Conservation (phyloP, 92 coral and sea anemone species). For the Virgularia gustaviana region DNA sequence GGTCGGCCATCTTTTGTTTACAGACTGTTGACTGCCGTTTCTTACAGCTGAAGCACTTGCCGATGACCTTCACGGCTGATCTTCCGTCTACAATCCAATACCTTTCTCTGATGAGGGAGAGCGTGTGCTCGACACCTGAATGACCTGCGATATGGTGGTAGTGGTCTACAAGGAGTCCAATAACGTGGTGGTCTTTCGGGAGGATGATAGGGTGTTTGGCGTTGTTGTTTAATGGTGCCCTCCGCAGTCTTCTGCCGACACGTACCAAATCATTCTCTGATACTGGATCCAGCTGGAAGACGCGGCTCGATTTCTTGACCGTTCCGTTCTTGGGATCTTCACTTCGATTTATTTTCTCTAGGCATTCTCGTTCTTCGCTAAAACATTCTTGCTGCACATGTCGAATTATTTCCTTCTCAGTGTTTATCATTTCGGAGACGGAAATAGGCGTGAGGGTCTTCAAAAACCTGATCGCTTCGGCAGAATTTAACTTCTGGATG, state of each 20-base stretch:
- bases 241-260: constrained; percentile 14
- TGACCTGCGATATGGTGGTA: neutral
- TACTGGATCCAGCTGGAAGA: constrained; percentile 14
- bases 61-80: no score
- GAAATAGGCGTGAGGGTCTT: neutral
- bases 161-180: constrained; percentile 8
- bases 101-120: constrained; percentile 16
- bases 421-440: constrained; percentile 1
- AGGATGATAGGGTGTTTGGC: constrained; percentile 15
- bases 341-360: neutral
- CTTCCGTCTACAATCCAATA: no score
- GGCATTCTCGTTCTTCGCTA: neutral
- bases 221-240: constrained; percentile 5
- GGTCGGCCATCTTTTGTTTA: no score
- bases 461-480: no score
- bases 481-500: no score
- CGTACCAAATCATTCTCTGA: constrained; percentile 1
- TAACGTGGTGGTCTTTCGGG: constrained; percentile 22
- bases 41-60: no score
- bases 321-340: neutral
- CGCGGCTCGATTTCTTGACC: constrained; percentile 8
- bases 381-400: constrained; percentile 14
- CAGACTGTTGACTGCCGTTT: no score
- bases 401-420: constrained; percentile 7
- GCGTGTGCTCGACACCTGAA: no score